phyloP scores from a whole-genome alignment of 2,797 vertebrate species.

The Mus minutoides region DNA sequence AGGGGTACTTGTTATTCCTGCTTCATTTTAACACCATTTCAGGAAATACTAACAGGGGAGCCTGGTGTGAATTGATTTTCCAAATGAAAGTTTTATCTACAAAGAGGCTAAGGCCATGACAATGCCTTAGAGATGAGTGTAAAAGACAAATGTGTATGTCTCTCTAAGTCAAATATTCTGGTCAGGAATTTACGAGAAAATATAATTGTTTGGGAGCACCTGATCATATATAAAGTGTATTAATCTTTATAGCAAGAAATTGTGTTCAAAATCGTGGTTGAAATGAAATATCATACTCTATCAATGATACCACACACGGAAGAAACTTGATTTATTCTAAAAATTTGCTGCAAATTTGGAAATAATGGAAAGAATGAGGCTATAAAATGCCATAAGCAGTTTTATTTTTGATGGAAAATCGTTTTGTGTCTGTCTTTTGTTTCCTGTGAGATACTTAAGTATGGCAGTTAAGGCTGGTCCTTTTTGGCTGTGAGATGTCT shows the following conservation, averaged over 20 bases:
- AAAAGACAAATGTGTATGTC: neutral
- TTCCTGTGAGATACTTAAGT: neutral
- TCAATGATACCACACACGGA: neutral
- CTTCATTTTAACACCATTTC: constrained; percentile 59
- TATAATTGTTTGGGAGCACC: neutral
- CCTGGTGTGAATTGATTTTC: constrained; percentile 55
- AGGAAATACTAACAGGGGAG: neutral
- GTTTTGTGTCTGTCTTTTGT: neutral
- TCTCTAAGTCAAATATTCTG: neutral
- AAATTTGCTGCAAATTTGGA: neutral
- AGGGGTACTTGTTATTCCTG: neutral
- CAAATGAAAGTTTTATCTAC: constrained; percentile 46
- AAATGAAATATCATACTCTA: neutral
- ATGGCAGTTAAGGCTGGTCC: neutral
- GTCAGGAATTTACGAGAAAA: neutral
- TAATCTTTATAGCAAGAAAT: neutral
- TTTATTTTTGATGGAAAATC: neutral
- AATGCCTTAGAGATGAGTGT: constrained; percentile 15
- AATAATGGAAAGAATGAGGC: neutral
- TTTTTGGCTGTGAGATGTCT: neutral
- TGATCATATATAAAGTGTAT: constrained; percentile 2
- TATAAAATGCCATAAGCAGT: neutral
- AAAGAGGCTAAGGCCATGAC: neutral
- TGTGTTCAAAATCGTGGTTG: neutral
- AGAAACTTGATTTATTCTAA: neutral